Evolutionary conservation across 2,113 vertebrate genomes (phyloP).

Genomic region (Acrocephalus kingi): DNA sequence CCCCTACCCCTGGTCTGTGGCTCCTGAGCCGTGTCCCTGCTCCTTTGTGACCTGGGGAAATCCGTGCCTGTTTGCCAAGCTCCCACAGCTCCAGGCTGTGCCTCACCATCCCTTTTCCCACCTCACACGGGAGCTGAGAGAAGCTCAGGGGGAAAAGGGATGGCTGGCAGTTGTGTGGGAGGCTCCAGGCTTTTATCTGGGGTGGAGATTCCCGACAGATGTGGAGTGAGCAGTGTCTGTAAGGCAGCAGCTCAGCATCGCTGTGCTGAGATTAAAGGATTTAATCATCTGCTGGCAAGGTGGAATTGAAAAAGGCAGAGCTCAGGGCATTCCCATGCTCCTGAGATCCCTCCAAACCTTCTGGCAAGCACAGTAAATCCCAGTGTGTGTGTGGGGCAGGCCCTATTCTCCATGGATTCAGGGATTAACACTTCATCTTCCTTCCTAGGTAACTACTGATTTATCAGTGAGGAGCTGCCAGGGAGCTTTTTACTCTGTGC

Average conservation of each 20-base stretch:
- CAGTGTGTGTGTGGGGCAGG: background rate
- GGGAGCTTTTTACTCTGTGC: background rate
- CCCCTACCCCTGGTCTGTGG: rapidly evolving
- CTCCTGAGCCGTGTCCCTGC: rapidly evolving
- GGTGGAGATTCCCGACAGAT: background rate
- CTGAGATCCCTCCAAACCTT: background rate
- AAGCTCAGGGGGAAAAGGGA: background rate
- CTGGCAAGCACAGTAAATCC: background rate
- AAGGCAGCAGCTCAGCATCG: background rate
- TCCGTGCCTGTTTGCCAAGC: rapidly evolving
- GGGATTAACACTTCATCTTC: background rate
- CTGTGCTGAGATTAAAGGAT: background rate
- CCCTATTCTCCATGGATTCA: rapidly evolving
- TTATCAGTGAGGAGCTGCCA: rapidly evolving
- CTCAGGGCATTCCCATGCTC: background rate
- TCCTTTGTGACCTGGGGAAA: background rate
- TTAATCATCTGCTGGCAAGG: slow-evolving; percentile 17
- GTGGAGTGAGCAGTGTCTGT: slow-evolving; percentile 15
- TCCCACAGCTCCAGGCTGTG: rapidly evolving
- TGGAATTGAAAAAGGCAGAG: background rate
- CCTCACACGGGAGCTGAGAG: rapidly evolving
- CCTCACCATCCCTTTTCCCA: background rate
- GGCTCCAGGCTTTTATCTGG: background rate
- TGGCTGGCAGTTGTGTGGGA: background rate
- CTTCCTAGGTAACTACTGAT: rapidly evolving